phyloP scores from a whole-genome alignment of 2,888 invertebrate species.

The Drosophila paucipuncta region DNA sequence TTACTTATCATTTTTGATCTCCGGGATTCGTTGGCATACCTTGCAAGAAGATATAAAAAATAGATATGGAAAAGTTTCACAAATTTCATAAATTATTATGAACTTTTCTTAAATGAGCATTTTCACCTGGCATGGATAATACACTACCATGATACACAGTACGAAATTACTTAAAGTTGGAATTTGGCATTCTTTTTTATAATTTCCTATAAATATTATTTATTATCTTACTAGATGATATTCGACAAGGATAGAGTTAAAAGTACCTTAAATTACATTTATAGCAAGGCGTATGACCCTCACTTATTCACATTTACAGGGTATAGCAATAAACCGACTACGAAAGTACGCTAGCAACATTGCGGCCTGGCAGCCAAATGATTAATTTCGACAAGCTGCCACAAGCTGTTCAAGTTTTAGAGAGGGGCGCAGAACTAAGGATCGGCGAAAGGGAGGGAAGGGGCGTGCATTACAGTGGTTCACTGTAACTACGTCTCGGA shows the following conservation, averaged over 20 bases:
- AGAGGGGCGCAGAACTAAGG: too few species aligned
- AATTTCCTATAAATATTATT: too few species aligned
- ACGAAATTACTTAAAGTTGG: not conserved
- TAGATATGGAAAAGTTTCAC: not conserved
- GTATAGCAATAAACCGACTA: slow-evolving; percentile 10
- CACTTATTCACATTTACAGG: not conserved
- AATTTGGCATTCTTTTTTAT: too few species aligned
- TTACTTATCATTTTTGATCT: not conserved
- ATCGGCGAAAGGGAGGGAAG: not conserved
- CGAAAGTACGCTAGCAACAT: slow-evolving; percentile 28
- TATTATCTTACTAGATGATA: too few species aligned
- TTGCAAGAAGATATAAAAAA: not conserved
- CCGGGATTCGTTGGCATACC: too few species aligned
- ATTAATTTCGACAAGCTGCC: slow-evolving; percentile 79
- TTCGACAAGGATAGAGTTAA: not conserved
- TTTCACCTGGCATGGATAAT: not conserved
- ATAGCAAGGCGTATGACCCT: too few species aligned
- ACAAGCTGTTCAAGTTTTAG: slow-evolving; percentile 55
- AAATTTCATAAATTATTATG: not conserved
- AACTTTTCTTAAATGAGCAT: not conserved
- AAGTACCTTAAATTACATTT: not conserved
- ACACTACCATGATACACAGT: not conserved
- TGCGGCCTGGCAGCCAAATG: slow-evolving; percentile 72
- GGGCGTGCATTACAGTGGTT: not conserved
- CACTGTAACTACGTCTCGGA: slow-evolving; percentile 30